Evolutionary conservation across 2,797 vertebrate genomes (phyloP).

Genomic region (Typhlichthys eigenmanni): DNA sequence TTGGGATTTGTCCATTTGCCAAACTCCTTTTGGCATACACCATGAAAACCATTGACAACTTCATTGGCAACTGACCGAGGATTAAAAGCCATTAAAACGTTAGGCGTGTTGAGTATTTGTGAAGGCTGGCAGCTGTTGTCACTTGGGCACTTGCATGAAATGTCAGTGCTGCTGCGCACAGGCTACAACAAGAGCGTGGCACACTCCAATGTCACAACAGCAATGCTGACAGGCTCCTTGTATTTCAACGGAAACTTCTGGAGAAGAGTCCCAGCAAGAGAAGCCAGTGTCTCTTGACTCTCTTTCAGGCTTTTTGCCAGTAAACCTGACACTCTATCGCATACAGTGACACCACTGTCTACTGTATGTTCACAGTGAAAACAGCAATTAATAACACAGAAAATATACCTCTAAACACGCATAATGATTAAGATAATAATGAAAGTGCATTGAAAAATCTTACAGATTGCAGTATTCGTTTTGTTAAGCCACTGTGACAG

Average conservation of each 20-base stretch:
- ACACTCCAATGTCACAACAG: conserved; percentile 36
- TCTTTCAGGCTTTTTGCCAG: neutral
- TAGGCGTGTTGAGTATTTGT: conserved; percentile 45
- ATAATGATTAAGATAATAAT: no score
- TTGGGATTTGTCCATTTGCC: conserved; percentile 48
- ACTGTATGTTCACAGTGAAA: no score
- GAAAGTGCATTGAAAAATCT: no score
- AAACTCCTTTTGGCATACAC: conserved; percentile 24
- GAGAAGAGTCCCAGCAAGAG: neutral
- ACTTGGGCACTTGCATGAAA: conserved; percentile 49
- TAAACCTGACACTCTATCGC: no score
- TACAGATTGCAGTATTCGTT: no score
- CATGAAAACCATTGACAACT: conserved; percentile 22
- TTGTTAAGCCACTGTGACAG: no score
- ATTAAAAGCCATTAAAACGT: conserved; percentile 50
- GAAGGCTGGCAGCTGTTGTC: conserved; percentile 53
- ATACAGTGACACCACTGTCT: no score
- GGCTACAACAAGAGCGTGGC: neutral
- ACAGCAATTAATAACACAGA: no score
- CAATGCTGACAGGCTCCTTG: conserved; percentile 14
- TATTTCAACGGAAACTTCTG: neutral
- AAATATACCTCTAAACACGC: no score
- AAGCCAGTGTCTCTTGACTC: neutral
- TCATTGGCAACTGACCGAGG: conserved; percentile 34
- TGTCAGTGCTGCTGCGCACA: neutral